Conservation (phyloP, 2,888 invertebrate species). For the Drosophila pseudotalamancana region DNA sequence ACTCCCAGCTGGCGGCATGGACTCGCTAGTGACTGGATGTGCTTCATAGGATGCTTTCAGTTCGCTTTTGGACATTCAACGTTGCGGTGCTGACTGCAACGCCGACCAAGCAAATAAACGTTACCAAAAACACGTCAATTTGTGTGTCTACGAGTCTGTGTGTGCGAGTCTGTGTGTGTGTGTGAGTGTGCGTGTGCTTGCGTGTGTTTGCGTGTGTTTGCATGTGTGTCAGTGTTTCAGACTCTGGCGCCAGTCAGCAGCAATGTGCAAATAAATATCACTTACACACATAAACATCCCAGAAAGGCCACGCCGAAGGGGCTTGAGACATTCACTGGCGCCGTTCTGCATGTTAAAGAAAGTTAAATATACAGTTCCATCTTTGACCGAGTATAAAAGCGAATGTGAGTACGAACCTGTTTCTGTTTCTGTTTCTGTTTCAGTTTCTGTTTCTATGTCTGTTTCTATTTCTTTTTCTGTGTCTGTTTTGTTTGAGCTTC, state of each 20-base stretch:
- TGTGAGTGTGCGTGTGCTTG: background rate
- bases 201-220: background rate
- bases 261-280: conserved; percentile 67
- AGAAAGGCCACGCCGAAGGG: conserved; percentile 11
- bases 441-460: background rate
- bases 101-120: background rate
- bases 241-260: conserved; percentile 57
- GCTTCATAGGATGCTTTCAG: conserved; percentile 35
- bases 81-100: conserved; percentile 24
- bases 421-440: conserved; percentile 2
- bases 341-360: conserved; percentile 51
- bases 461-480: background rate
- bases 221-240: conserved; percentile 16
- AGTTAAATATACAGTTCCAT: conserved; percentile 33
- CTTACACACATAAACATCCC: conserved; percentile 53
- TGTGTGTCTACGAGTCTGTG: background rate
- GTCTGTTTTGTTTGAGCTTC: too few species aligned
- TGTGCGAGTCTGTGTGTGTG: background rate
- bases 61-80: conserved; percentile 44
- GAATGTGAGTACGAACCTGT: conserved; percentile 8
- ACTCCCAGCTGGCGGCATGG: conserved; percentile 6
- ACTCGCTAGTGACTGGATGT: conserved; percentile 8
- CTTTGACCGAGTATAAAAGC: conserved; percentile 3
- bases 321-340: conserved; percentile 34
- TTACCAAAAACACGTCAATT: conserved; percentile 10